Base-by-base conservation (phyloP, 2,797 vertebrate genomes). In the Myiothlypis chrysogaster region DNA sequence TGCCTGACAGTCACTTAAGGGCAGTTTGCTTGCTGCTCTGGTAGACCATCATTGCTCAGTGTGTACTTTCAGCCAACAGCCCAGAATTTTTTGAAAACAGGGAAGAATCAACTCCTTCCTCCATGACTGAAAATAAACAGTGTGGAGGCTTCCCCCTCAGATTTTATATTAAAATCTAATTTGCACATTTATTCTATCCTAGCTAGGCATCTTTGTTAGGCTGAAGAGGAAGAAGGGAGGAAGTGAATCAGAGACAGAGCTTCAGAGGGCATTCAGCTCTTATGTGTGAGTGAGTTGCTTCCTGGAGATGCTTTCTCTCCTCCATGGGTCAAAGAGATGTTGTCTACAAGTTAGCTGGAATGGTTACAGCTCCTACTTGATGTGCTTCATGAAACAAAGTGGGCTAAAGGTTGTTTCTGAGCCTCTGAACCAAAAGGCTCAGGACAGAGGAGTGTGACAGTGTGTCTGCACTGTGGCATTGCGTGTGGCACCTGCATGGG, bases 381-480 rank as follows among this genome's bases (percentile, higher is more conserved):
- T 35, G 22, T 69, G 4, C 15, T 84, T 84, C 35, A 35, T 34
- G 39, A 55, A 79, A 21, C 50, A 4, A 71, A 83, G 19, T 1
- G 2, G 10, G 10, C 16, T 76, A 46, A 50, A 46, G 21, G 27
- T 10, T n/a, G 1, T 50, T 69, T 83, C n/a, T 61, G 59, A 76
- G 35, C 22, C 30, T 59, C 30, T 50, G 30, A 63, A 76, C 14
- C 34, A n/a, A 59, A 78, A 3, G 3, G 25, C 34, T 60, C 9
- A 18, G 17, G 30, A 37, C n/a, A 20, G 3, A 12, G 55, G 24
- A 34, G 15, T 9, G 30, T 69, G 43, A 19, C 8, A 28, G 4
- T 2, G 1, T 69, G 35, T 30, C 32, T 61, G 55, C 12, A 0
- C 14, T 1, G 2, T 23, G 35, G 25, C 14, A 9, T 5, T 15